Conservation (phyloP, 2,888 invertebrate species). For the Drosophila diplacantha region DNA sequence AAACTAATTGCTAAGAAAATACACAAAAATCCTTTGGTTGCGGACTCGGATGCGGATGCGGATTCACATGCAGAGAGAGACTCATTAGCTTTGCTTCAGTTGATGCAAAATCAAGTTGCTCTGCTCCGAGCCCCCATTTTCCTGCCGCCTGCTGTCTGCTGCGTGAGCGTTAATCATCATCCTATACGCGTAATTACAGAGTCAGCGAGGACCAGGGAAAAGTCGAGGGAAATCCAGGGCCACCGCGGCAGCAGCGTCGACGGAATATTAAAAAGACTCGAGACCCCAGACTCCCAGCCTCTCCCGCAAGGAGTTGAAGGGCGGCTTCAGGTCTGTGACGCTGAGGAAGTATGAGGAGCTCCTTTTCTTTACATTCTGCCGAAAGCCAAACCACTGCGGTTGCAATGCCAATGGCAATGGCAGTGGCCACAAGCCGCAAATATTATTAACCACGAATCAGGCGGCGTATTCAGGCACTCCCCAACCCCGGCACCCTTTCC, state of each 20-base stretch:
- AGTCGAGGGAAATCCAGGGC: slow-evolving; percentile 8
- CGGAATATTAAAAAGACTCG: slow-evolving; percentile 70
- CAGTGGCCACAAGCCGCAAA: slow-evolving; percentile 39
- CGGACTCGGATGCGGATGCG: slow-evolving; percentile 54
- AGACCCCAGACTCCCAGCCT: slow-evolving; percentile 4
- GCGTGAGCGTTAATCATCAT: slow-evolving; percentile 74
- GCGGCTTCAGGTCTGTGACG: slow-evolving; percentile 10
- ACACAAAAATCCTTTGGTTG: slow-evolving; percentile 55
- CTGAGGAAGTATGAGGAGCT: neutral
- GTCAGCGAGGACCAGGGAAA: slow-evolving; percentile 36
- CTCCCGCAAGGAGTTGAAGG: slow-evolving; percentile 30
- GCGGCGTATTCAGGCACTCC: slow-evolving; percentile 21
- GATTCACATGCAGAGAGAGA: slow-evolving; percentile 54
- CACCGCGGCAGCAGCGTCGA: slow-evolving; percentile 23
- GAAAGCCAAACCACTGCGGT: slow-evolving; percentile 36
- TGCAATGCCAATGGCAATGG: slow-evolving; percentile 19
- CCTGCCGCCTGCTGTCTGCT: slow-evolving; percentile 24
- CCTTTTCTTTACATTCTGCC: slow-evolving; percentile 14
- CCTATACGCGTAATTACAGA: slow-evolving; percentile 73
- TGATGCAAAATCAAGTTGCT: slow-evolving; percentile 63
- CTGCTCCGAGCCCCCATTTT: slow-evolving; percentile 34
- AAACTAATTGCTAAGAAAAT: slow-evolving; percentile 72
- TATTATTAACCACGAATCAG: slow-evolving; percentile 43
- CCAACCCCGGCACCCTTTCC: neutral
- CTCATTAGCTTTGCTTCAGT: slow-evolving; percentile 73